phyloP scores from a whole-genome alignment of 1,140 invertebrate genomes.

The Drosophila kepulauana region DNA sequence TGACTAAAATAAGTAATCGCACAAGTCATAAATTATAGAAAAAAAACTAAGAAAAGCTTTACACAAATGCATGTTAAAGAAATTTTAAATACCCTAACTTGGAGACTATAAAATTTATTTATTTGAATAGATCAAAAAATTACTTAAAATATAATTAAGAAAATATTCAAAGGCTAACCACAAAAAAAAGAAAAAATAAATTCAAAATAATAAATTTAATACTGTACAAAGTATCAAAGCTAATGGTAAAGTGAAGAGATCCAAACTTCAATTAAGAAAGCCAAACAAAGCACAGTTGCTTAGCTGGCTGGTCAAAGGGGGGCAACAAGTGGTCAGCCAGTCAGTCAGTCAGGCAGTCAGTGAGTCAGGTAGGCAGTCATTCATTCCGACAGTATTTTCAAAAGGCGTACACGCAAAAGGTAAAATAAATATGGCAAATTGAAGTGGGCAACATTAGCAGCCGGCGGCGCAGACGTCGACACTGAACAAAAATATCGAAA shows the following conservation, averaged over 20 bases:
- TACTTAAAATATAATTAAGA: too few species aligned
- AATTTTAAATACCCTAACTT: not conserved
- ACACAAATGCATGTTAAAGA: not conserved
- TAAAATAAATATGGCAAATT: constrained; percentile 62
- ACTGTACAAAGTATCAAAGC: not conserved
- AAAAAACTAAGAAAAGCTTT: not conserved
- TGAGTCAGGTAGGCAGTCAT: constrained; percentile 23
- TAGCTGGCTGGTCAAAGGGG: constrained; percentile 35
- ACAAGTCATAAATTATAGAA: constrained; percentile 28
- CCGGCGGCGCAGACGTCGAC: constrained; percentile 28
- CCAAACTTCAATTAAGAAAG: not conserved
- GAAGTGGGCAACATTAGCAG: constrained; percentile 52
- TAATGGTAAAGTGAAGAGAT: not conserved
- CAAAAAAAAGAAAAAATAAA: not conserved
- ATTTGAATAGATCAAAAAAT: not conserved
- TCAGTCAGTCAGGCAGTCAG: constrained; percentile 7
- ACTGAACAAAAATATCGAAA: constrained; percentile 21
- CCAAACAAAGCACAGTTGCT: constrained; percentile 24
- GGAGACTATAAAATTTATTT: not conserved
- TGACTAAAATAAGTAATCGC: constrained; percentile 20
- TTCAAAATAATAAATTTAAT: not conserved
- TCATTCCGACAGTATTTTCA: constrained; percentile 43
- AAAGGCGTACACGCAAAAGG: constrained; percentile 51
- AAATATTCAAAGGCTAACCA: not conserved
- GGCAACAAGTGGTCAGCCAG: constrained; percentile 23